Evolutionary conservation across 2,797 vertebrate species (phyloP).

Genomic region (Antennarius maculatus): DNA sequence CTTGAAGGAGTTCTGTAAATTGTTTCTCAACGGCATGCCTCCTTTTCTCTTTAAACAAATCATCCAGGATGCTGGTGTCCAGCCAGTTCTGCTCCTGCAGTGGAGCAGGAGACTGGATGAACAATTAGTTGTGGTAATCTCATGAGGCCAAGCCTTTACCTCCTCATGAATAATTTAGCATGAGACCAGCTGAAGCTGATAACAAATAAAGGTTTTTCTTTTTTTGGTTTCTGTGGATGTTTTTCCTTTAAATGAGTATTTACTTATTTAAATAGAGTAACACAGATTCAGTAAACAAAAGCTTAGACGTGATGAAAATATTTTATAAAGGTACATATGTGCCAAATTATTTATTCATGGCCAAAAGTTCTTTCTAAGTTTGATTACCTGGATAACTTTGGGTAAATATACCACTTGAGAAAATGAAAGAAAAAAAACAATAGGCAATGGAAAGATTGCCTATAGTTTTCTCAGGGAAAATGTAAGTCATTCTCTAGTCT

Average conservation of each 20-base stretch:
- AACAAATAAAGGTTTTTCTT: constrained; percentile 60
- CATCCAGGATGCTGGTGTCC: constrained; percentile 43
- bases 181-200: constrained; percentile 69
- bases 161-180: constrained; percentile 75
- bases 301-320: constrained; percentile 9
- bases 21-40: constrained; percentile 40
- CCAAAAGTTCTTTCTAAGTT: no score
- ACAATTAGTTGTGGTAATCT: constrained; percentile 76
- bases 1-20: constrained; percentile 38
- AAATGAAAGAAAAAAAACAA: no score
- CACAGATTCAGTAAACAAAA: constrained; percentile 3
- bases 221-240: constrained; percentile 26
- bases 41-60: constrained; percentile 55
- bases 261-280: constrained; percentile 6
- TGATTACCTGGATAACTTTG: no score
- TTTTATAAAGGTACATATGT: neutral
- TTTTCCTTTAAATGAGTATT: constrained; percentile 40
- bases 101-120: constrained; percentile 55
- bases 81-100: constrained; percentile 37
- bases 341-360: neutral
- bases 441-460: neutral
- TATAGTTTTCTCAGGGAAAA: constrained; percentile 4
- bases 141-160: constrained; percentile 63
- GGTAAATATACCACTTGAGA: neutral
- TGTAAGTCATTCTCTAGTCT: constrained; percentile 25